Base-by-base conservation (phyloP, 2,113 vertebrate species). In the Galeopterus variegatus region DNA sequence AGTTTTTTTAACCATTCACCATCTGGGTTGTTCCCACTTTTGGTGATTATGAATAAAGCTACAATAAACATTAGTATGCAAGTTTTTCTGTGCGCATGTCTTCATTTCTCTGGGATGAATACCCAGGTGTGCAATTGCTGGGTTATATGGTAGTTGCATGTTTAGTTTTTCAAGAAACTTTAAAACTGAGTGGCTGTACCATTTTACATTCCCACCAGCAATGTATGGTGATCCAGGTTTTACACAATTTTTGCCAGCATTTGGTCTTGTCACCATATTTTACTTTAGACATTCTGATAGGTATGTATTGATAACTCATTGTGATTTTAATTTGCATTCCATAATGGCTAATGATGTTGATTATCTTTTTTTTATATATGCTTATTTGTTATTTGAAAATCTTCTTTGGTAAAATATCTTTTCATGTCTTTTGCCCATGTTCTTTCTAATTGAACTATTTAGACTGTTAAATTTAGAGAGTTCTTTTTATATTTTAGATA, bases 101-200 rank as follows among this genome's bases (percentile, higher is more conserved):
- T 93, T 95, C 31, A 93, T n/a, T 88, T 83, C 21, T 88, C 72
- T 85, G 23, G n/a, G 56, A 79, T 91, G 56, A 82, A 93, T 21
- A 18, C 2, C 4, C 60, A 89, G 24, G 19, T 62, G 7, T 13
- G 0, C 15, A 81, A 76, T 81, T 92, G 19, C 13, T 92, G 26
- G 5, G 9, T 75, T 52, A 70, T 18, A 18, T 72, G 11, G 31
- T 45, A 89, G 60, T 76, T 86, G n/a, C 6, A 69, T 60, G 26
- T 19, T 86, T 83, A 48, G 5, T 62, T 54, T 79, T 62, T 54
- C 73, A 60, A 83, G 56, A 76, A 76, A 54, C 36, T n/a, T 5
- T 41, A 48, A 77, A 89, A 69, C 6, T 67, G 60, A 90, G 48
- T 72, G 48, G 33, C 54, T 76, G 2, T 56, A 52, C 18, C 15